Evolutionary conservation across 2,797 vertebrate genomes (phyloP).

Genomic region (Bovichtus diacanthus): DNA sequence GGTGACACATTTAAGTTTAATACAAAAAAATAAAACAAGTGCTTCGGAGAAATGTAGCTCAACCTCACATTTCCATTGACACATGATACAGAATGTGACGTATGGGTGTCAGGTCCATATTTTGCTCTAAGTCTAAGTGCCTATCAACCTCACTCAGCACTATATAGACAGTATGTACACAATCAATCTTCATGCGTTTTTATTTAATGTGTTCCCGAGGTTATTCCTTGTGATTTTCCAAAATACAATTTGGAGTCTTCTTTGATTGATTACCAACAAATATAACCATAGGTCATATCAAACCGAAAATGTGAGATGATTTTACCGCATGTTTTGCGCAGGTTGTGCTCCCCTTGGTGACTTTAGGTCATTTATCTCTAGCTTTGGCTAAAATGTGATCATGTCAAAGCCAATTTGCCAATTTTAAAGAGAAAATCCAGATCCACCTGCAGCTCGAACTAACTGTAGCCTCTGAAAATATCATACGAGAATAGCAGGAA

Average conservation of each 20-base stretch:
- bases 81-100: neutral
- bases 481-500: neutral
- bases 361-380: neutral
- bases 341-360: neutral
- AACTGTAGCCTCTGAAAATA: neutral
- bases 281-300: neutral
- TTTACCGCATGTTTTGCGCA: neutral
- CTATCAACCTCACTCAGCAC: neutral
- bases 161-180: neutral
- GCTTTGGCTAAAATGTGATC: slow-evolving; percentile 5
- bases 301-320: neutral
- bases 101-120: neutral
- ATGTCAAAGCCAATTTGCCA: slow-evolving; percentile 23
- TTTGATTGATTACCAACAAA: neutral
- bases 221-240: neutral
- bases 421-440: slow-evolving; percentile 6
- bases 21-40: neutral
- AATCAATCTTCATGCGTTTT: neutral
- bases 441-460: neutral
- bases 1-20: neutral
- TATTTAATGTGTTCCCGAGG: too few species aligned
- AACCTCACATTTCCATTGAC: neutral
- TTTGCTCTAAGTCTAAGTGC: neutral
- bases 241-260: neutral
- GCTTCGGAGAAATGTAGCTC: neutral